Evolutionary conservation across 2,797 vertebrate species (phyloP), one percentile per base, ranked within the genome.

Genomic region (Rousettus madagascariensis): DNA sequence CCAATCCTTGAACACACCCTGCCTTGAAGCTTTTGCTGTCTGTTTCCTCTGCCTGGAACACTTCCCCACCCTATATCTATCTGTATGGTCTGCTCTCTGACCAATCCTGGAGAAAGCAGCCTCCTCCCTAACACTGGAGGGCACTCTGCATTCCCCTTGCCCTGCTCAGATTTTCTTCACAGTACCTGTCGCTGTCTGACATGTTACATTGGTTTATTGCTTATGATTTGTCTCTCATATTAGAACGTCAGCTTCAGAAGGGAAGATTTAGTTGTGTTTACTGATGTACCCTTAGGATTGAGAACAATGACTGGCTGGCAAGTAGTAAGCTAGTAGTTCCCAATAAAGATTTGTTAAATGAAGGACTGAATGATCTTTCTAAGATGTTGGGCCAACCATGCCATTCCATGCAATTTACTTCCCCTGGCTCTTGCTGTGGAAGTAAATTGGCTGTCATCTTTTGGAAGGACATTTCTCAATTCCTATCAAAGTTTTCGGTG

Each of bases 351-450:
- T 36, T 59, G 59, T 75, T 90, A 66, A 28, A 26, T 6, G 59
- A 94, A 79, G 77, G 57, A 94, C 51, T 55, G 74, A 91, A 71
- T 15, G 41, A 65, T 65, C 49, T 92, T 63, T 72, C 80, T 63
- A 43, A 86, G 33, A 55, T 38, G 16, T 16, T 74, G 74, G 75
- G 65, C 82, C 61, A 84, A 30, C 61, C 13, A n/a, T 15, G 33
- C 51, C 26, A 19, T 17, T 65, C 53, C 49, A 46, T 36, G 57
- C 69, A 86, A 95, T 65, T 46, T 49, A 84, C 16, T 46, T 38
- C 55, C 77, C 49, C 38, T 72, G 38, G 38, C 10, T 87, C 86
- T 82, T 78, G 43, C 19, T 6, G 69, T 78, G 65, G 75, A 91
- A 65, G 30, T 49, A 79, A 88, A 59, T 36, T 69, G 36, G 46